Percentiles rank a stretch among this genome's conserved stretches.
These are phyloP conservation scores for Pseudococcus viburni DNA, from an alignment of 2,888 invertebrate species.

Conservation along the genomic window DNA sequence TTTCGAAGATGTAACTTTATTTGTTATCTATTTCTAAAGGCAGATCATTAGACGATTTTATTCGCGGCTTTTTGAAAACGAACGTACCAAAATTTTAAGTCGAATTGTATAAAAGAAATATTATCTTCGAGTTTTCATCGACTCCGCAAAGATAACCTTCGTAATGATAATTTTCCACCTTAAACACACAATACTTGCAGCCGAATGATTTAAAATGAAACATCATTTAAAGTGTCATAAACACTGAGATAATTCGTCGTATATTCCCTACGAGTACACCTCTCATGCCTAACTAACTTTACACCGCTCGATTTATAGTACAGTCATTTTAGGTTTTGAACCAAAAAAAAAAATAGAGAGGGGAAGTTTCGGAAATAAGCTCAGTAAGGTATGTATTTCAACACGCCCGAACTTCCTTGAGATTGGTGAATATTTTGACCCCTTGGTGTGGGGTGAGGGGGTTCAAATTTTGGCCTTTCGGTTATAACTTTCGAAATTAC, in stretches of 20 bases:
- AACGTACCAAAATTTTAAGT: conserved; percentile 14
- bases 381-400: background rate
- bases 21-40: conserved; percentile 51
- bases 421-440: background rate
- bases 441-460: too few relatives aligned
- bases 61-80: conserved; percentile 35
- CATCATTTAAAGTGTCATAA: conserved; percentile 55
- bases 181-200: conserved; percentile 42
- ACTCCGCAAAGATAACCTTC: background rate
- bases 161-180: conserved; percentile 52
- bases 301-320: conserved; percentile 3
- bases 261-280: background rate
- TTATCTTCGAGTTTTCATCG: conserved; percentile 16
- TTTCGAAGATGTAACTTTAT: conserved; percentile 47
- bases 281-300: background rate
- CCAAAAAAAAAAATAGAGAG: too few relatives aligned
- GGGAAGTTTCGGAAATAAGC: too few relatives aligned
- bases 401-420: background rate
- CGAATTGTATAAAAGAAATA: conserved; percentile 49
- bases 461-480: too few relatives aligned
- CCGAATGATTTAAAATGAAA: conserved; percentile 53
- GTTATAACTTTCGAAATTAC: too few relatives aligned
- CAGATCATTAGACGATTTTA: conserved; percentile 50
- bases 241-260: conserved; percentile 43
- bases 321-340: too few relatives aligned